These are phyloP conservation scores for Lepus timidus DNA, from an alignment of 2,113 vertebrate species.

Conservation along the genomic window DNA sequence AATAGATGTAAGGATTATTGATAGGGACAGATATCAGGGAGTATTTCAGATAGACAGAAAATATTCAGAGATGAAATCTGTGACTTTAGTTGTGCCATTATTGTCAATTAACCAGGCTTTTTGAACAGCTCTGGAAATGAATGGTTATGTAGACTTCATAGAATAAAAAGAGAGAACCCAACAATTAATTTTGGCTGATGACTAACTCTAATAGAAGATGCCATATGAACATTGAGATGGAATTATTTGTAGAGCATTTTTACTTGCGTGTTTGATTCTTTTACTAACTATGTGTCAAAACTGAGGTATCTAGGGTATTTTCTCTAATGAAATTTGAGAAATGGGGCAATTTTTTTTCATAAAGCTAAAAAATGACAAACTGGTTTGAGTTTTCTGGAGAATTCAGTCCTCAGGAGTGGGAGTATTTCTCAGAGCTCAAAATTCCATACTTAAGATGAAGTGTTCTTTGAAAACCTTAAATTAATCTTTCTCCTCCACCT, in stretches of 20 bases:
- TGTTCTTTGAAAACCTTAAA: not conserved
- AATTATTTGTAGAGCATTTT: not conserved
- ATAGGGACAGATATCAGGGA: not conserved
- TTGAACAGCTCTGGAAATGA: not conserved
- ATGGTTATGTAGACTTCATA: not conserved
- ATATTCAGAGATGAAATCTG: not conserved
- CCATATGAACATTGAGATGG: not conserved
- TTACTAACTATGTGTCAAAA: not conserved
- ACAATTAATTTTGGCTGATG: not conserved
- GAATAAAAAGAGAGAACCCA: not conserved
- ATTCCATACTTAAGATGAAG: not conserved
- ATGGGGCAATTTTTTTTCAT: not conserved
- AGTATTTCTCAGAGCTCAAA: slow-evolving; percentile 11
- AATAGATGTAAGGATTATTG: not conserved
- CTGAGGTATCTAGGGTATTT: not conserved
- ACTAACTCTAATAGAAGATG: not conserved
- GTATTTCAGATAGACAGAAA: not conserved
- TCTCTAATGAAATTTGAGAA: not conserved
- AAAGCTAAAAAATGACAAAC: not conserved
- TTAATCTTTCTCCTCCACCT: not conserved
- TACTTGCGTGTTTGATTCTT: not conserved
- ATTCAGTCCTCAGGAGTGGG: not conserved
- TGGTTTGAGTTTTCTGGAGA: not conserved
- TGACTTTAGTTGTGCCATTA: not conserved
- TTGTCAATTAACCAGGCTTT: not conserved